These are phyloP conservation scores for Trichonephila inaurata DNA, from an alignment of 1,140 invertebrate species.

Conservation along the genomic window DNA sequence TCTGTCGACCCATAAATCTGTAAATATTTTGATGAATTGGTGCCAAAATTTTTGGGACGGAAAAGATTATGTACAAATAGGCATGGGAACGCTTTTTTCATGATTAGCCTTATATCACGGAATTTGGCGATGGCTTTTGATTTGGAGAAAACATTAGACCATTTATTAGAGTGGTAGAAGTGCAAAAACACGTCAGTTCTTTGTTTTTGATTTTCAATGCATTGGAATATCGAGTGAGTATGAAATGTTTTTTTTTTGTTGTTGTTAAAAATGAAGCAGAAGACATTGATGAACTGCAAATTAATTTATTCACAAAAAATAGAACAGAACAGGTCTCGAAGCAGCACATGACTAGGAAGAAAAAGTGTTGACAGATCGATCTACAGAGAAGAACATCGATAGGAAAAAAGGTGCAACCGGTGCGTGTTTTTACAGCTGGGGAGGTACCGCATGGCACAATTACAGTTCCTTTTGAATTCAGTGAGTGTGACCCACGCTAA, in stretches of 20 bases:
- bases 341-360: slow-evolving; percentile 47
- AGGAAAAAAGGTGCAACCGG: background rate
- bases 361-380: background rate
- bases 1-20: too few species aligned
- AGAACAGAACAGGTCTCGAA: slow-evolving; percentile 62
- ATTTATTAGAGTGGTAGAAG: too few species aligned
- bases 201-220: too few species aligned
- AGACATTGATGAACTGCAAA: slow-evolving; percentile 19
- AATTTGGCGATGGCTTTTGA: too few species aligned
- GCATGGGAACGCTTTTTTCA: too few species aligned
- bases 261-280: background rate
- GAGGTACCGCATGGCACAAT: background rate
- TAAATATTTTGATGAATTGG: too few species aligned
- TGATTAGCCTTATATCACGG: too few species aligned
- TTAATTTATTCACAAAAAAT: slow-evolving; percentile 63
- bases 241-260: too few species aligned
- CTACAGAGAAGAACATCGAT: background rate
- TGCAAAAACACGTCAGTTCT: too few species aligned
- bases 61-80: too few species aligned
- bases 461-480: background rate
- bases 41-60: too few species aligned
- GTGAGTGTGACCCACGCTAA: background rate
- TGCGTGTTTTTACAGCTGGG: background rate
- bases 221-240: background rate
- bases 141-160: too few species aligned